Base-by-base conservation (phyloP, 2,888 invertebrate genomes). In the Neoaliturus tenellus region DNA sequence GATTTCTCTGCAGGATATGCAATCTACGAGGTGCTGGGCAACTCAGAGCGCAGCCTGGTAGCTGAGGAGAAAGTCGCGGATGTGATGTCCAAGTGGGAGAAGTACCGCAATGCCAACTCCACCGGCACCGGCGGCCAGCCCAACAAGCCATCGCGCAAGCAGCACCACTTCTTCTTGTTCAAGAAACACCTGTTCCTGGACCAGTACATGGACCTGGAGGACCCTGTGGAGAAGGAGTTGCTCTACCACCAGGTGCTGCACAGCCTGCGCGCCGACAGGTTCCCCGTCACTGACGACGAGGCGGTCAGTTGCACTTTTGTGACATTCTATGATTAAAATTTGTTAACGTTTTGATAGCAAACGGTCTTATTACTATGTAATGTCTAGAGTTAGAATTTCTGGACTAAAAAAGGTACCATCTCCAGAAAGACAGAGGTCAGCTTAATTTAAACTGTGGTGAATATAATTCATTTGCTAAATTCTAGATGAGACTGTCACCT, bases 81-180 rank as follows among this genome's bases (percentile, higher is more conserved):
- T 90, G 98, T 98, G 28, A 96, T 98, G 93, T 97, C 98, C 5
- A 96, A 98, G 89, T 98, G 98, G 98, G 98, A 98, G 91, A 93
- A 96, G 87, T 97, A 97, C 87, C 93, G 96, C 84, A 93, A 94
- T 80, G 94, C 95, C 0, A 94, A 94, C 44, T 94, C 94, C 17
- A 92, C 94, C 39, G 86, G 87, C 48, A 84, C 84, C 20, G 85
- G 86, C 23, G 86, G 78, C 51, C 87, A 85, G 78, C 85, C 91
- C 91, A 88, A 89, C 91, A 86, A 92, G 91, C 88, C 88, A 10
- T 86, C 87, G 0, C 87, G 88, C 35, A 87, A 87, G 80, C 88
- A 88, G 51, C 92, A 92, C 8, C 94, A 94, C 88, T 93, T 95
- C 88, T 95, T 95, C 91, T 90, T 95, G 31, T 95, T 96, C 89